Percentiles rank a stretch among this genome's conserved stretches.
These are phyloP conservation scores for Ichneumoninae sp. DNA, from an alignment of 2,888 invertebrate genomes.

Conservation along the genomic window DNA sequence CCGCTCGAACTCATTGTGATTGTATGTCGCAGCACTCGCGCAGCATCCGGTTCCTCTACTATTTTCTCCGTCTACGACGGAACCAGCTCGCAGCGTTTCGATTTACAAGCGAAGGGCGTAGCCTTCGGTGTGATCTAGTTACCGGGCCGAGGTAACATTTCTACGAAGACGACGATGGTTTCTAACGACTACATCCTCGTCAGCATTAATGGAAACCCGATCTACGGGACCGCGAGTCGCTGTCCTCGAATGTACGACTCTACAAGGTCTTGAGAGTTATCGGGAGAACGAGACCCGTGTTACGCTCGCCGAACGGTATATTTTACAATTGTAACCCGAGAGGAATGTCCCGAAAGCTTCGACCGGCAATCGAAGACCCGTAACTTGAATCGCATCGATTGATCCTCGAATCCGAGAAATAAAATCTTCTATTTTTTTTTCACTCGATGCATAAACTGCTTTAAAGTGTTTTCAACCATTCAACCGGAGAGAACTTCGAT, in stretches of 20 bases:
- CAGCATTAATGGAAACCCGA: slow-evolving; percentile 54
- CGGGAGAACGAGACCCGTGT: slow-evolving; percentile 3
- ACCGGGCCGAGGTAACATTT: slow-evolving; percentile 17
- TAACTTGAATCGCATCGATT: too few relatives aligned
- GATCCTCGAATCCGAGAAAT: too few relatives aligned
- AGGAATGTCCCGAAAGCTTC: background rate
- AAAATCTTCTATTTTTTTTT: background rate
- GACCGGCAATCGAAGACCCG: background rate
- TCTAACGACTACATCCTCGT: slow-evolving; percentile 58
- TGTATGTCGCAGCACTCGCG: slow-evolving; percentile 45
- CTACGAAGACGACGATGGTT: slow-evolving; percentile 43
- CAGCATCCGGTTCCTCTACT: slow-evolving; percentile 34
- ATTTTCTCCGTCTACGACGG: slow-evolving; percentile 42
- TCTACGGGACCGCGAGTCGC: slow-evolving; percentile 43
- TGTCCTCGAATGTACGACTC: background rate
- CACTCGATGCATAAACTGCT: background rate
- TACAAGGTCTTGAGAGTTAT: slow-evolving; percentile 42
- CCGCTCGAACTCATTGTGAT: slow-evolving; percentile 47
- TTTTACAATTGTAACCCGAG: background rate
- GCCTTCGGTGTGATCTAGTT: slow-evolving; percentile 32
- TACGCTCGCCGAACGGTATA: background rate
- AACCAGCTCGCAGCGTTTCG: slow-evolving; percentile 29
- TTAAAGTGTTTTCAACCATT: too few relatives aligned
- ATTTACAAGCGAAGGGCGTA: slow-evolving; percentile 63
- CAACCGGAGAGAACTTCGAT: too few relatives aligned